Evolutionary conservation across 37 sponge, comb jelly and placozoan genomes (phyloP), one percentile per base, ranked within the genome.

Genomic region (Mnemiopsis leidyi): DNA sequence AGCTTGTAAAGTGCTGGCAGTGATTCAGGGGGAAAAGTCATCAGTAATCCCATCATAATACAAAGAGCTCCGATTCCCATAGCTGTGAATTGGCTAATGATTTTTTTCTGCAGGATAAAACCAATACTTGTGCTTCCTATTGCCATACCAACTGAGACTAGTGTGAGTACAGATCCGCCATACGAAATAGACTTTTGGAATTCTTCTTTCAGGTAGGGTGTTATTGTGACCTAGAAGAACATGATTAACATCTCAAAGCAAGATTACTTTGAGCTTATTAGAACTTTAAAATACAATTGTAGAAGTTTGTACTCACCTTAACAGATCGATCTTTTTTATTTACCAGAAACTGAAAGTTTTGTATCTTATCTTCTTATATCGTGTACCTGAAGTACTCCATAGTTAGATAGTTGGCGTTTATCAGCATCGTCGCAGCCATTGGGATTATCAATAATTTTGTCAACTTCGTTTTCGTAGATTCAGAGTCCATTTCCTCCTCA

Each of bases 121-220:
- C 90, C 90, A 39, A 21, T 23, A 37, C 32, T 35, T 7, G 39
- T 0, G 61, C 90, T 85, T 9, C 90, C 35, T 7, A 33, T 38
- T 18, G 90, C 90, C 90, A 85, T 85, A 9, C 90, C 90, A 85
- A 40, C 61, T 38, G 90, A 85, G 24, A 85, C 90, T 38, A 40
- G 26, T 39, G 90, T 85, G 29, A 33, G 35, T 0, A 85, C 90
- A 7, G 36, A 0, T 38, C 90, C 90, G 25, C 90, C 90, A 61
- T 85, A 85, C 29, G 61, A 40, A 37, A 85, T 40, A n/a, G 90
- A 40, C 61, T 85, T 85, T 39, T 85, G 2, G 90, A 85, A 85
- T 61, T 85, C 61, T 39, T 28, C 35, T 28, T 85, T 35, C 20
- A 85, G 90, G 48, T 28, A 85, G 61, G 90, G 90, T 24, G 90